Evolutionary conservation across 2,113 vertebrate species (phyloP), one percentile per base, ranked within the genome.

Genomic region (Hemichromis elongatus): DNA sequence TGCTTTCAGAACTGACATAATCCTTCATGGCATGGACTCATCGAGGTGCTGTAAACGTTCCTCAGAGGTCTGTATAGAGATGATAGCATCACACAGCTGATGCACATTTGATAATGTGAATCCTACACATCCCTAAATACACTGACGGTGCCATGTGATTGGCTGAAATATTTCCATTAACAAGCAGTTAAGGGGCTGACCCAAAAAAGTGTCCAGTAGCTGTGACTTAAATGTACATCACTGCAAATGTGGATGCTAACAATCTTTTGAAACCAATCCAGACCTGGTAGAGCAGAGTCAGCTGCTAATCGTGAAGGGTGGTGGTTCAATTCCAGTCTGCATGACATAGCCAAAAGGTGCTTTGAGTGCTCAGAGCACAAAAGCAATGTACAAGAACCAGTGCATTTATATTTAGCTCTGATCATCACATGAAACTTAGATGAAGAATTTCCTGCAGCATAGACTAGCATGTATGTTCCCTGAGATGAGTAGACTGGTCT

Each of bases 1-100:
- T 57, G 26, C 26, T 1, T 57, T 57, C 4, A 57, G 26, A 57
- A 16, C 7, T 28, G 55, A 57, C 55, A 57, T 1, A 16, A 57
- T 57, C 3, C 24, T 0, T 5, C 24, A 3, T 16, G 3, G 13
- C 55, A 28, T 5, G 13, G 24, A 57, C 55, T 57, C 55, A 57
- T 0, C 24, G 16, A 0, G 2, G 24, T 9, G 13, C 13, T 28
- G 13, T 13, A 57, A 28, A 28, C 0, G 8, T 56, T 3, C 0
- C 55, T 3, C 24, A 57, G 24, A 57, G 24, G 2, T 9, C 2
- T 0, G 1, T 56, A 26, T 56, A 56, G 24, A 14, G 1, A 56
- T 56, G 24, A 56, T 28, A 5, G 13, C 55, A 56, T 56, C 24
- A 0, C 24, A 57, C 1, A 56, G 54, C 54, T 56, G 0, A 2